Evolutionary conservation across 2,797 vertebrate species (phyloP).

Genomic region (Podargus strigoides): DNA sequence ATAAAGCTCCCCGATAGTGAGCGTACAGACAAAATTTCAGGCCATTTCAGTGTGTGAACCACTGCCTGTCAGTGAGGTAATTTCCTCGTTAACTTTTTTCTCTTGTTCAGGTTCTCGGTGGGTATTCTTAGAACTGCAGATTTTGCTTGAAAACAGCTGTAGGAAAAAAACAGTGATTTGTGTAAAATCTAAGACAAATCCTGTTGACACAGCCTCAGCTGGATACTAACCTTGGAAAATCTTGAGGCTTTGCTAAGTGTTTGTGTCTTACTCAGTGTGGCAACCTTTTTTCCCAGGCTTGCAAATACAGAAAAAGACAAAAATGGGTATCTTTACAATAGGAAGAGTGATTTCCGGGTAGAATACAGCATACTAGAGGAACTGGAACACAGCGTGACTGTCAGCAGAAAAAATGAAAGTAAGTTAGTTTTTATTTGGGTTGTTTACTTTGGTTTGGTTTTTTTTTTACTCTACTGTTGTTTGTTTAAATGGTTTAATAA

Average conservation of each 20-base stretch:
- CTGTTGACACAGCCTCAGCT: neutral
- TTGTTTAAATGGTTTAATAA: neutral
- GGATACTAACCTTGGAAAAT: neutral
- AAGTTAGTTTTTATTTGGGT: slow-evolving; percentile 10
- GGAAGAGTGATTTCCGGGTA: slow-evolving; percentile 77
- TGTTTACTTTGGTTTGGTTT: neutral
- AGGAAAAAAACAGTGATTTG: neutral
- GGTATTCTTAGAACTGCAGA: neutral
- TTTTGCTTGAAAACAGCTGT: neutral
- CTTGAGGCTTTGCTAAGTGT: neutral
- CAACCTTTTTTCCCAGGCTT: slow-evolving; percentile 74
- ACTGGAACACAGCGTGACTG: slow-evolving; percentile 75
- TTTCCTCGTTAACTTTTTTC: neutral
- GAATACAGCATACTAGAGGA: slow-evolving; percentile 79
- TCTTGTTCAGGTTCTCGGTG: neutral
- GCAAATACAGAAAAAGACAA: slow-evolving; percentile 84
- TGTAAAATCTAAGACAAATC: neutral
- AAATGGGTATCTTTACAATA: slow-evolving; percentile 74
- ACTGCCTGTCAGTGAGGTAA: neutral
- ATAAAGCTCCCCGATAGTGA: neutral
- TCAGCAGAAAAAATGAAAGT: slow-evolving; percentile 82
- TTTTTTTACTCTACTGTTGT: neutral
- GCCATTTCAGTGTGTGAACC: neutral
- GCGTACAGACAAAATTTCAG: neutral
- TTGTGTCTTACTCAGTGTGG: neutral